Conservation (phyloP, 2,797 vertebrate genomes). For the Trachops cirrhosus region DNA sequence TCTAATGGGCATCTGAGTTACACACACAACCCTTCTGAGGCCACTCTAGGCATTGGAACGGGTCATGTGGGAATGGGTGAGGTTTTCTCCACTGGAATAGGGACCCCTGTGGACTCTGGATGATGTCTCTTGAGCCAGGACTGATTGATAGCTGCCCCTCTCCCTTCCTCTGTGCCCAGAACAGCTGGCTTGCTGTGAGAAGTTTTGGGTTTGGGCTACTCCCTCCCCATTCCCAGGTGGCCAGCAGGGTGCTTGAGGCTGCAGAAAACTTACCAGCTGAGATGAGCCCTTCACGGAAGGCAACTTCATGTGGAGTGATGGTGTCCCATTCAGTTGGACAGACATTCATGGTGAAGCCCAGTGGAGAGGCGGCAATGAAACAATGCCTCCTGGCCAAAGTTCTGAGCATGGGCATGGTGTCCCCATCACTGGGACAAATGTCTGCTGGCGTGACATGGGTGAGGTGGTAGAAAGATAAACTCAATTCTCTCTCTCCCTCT, state of each 20-base stretch:
- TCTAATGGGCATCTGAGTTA: not conserved
- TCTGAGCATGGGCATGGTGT: not conserved
- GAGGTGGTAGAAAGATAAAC: not conserved
- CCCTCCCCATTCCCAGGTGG: not conserved
- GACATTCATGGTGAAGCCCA: not conserved
- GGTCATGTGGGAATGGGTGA: not conserved
- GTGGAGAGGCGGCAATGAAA: not conserved
- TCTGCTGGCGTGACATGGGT: not conserved
- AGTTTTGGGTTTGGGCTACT: not conserved
- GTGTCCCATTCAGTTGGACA: not conserved
- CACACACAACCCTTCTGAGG: not conserved
- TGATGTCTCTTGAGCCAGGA: not conserved
- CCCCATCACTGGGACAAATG: not conserved
- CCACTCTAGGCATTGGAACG: not conserved
- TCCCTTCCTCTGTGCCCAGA: not conserved
- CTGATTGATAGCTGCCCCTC: not conserved
- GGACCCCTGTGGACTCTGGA: not conserved
- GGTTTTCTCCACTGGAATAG: not conserved
- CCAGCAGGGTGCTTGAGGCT: not conserved
- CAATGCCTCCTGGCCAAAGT: not conserved
- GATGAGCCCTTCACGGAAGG: not conserved
- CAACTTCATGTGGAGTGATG: not conserved
- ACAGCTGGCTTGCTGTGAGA: not conserved
- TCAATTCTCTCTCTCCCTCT: not conserved
- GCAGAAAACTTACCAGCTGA: not conserved